These are phyloP conservation scores for Montipora efflorescens DNA, from an alignment of 64 coral and sea anemone species.

Conservation along the genomic window DNA sequence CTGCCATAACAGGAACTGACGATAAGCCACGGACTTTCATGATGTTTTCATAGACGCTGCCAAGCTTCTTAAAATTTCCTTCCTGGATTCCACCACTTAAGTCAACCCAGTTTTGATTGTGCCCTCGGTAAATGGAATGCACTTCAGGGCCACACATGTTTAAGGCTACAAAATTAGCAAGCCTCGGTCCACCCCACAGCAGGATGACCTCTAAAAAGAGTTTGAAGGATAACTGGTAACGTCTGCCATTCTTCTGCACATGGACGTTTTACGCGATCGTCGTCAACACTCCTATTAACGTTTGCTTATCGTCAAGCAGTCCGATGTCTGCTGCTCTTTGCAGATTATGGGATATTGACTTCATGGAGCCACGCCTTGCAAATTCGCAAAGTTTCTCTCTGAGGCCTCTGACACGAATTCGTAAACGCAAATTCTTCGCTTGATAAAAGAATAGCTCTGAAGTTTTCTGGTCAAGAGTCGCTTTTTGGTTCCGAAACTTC, in stretches of 20 bases:
- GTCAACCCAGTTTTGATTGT: neutral
- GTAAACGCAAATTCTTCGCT: no score
- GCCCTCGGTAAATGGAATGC: slow-evolving; percentile 11
- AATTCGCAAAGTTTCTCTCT: no score
- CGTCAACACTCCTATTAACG: no score
- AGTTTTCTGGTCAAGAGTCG: no score
- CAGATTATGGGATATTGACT: no score
- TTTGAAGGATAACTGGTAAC: slow-evolving; percentile 7
- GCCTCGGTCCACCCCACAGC: slow-evolving; percentile 15
- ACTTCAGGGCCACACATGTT: slow-evolving; percentile 13
- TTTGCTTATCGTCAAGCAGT: no score
- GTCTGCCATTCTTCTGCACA: slow-evolving; percentile 22
- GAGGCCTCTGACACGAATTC: no score
- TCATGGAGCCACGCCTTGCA: no score
- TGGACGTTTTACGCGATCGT: no score
- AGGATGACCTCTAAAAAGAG: slow-evolving; percentile 34
- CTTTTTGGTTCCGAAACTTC: no score
- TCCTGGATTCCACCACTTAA: neutral
- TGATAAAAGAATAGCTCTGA: no score
- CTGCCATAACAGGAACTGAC: slow-evolving; percentile 4
- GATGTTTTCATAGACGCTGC: neutral
- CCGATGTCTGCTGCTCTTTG: no score
- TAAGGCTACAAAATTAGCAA: slow-evolving; percentile 32
- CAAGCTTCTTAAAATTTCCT: neutral
- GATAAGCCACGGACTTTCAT: neutral